phyloP scores from a whole-genome alignment of 2,888 invertebrate genomes.

The Drosophila testacea region DNA sequence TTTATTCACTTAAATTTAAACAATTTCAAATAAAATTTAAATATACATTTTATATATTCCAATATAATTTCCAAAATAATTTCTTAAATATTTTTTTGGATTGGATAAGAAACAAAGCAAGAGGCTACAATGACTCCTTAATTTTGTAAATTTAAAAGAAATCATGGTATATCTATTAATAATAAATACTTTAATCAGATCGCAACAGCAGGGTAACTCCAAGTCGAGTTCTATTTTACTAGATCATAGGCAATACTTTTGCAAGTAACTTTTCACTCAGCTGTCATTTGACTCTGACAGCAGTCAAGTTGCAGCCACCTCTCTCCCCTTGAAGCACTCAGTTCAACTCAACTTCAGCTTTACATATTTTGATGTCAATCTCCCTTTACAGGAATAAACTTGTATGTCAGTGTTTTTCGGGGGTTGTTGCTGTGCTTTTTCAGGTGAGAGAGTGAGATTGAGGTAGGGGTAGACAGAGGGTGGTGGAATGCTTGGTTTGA shows the following conservation, averaged over 20 bases:
- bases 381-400: conserved; percentile 10
- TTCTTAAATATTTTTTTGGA: too few relatives aligned
- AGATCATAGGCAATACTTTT: not conserved
- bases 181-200: too few relatives aligned
- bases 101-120: too few relatives aligned
- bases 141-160: too few relatives aligned
- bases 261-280: conserved; percentile 40
- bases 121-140: too few relatives aligned
- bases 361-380: conserved; percentile 52
- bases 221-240: not conserved
- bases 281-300: conserved; percentile 63
- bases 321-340: not conserved
- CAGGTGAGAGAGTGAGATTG: conserved; percentile 48
- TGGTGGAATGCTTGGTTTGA: conserved; percentile 20
- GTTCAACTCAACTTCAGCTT: conserved; percentile 4
- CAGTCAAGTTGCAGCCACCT: conserved; percentile 42
- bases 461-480: not conserved
- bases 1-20: too few relatives aligned
- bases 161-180: too few relatives aligned
- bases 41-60: too few relatives aligned
- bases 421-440: conserved; percentile 71
- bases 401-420: conserved; percentile 30
- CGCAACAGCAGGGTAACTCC: not conserved
- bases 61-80: too few relatives aligned
- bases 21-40: too few relatives aligned